Percentiles rank a stretch among this genome's conserved stretches.
Conservation (phyloP, 2,888 invertebrate species). For the Raillietiella orientalis region DNA sequence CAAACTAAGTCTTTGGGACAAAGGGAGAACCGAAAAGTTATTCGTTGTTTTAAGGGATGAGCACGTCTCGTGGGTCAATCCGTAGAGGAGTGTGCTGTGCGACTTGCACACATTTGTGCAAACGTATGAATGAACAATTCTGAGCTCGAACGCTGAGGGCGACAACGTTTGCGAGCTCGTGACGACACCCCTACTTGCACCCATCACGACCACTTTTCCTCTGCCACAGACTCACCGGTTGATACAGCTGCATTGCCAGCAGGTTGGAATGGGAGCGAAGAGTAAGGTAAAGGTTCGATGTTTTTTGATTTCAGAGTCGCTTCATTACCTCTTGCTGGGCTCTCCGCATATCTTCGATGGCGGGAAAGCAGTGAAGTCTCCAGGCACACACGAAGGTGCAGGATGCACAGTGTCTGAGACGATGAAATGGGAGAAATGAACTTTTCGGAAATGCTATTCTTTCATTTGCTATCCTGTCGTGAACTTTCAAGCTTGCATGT, state of each 20-base stretch:
- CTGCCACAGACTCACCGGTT: too few relatives aligned
- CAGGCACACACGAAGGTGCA: conserved; percentile 51
- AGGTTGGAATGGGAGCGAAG: conserved; percentile 68
- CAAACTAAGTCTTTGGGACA: conserved; percentile 23
- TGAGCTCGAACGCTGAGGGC: conserved; percentile 37
- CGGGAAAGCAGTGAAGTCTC: conserved; percentile 98
- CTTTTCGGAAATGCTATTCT: too few relatives aligned
- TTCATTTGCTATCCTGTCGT: too few relatives aligned
- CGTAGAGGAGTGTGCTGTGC: conserved; percentile 56
- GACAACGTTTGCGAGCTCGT: too few relatives aligned
- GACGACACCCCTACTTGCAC: conserved; percentile 25
- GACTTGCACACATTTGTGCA: conserved; percentile 74
- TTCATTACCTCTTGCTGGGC: too few relatives aligned
- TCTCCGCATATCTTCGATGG: conserved; percentile 38
- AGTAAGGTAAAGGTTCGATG: conserved; percentile 34
- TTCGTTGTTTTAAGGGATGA: conserved; percentile 20
- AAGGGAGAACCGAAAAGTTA: neutral
- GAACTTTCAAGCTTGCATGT: too few relatives aligned
- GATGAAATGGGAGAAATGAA: too few relatives aligned
- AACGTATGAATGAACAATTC: conserved; percentile 78
- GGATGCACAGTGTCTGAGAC: too few relatives aligned
- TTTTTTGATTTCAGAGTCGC: conserved; percentile 1
- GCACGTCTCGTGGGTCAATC: conserved; percentile 80
- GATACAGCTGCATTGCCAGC: conserved; percentile 76
- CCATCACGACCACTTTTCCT: conserved; percentile 17